Evolutionary conservation across 1,140 invertebrate genomes (phyloP).

Genomic region (Myzus persicae): DNA sequence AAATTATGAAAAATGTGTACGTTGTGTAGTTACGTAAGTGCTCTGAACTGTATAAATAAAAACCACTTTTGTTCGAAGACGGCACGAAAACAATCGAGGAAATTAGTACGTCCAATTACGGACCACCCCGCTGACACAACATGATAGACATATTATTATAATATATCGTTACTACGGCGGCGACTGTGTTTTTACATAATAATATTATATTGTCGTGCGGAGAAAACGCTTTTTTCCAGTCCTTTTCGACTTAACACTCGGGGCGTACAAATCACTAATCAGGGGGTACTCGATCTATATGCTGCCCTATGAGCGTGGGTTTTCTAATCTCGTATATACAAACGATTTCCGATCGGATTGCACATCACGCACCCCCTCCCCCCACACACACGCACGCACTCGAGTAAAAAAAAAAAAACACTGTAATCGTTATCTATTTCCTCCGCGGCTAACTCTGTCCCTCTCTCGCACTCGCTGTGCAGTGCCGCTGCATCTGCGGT

Average conservation of each 20-base stretch:
- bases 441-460: not conserved
- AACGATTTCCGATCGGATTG: not conserved
- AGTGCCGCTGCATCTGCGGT: not conserved
- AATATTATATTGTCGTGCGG: not conserved
- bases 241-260: not conserved
- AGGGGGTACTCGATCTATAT: not conserved
- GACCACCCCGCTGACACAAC: not conserved
- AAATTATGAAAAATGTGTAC: not conserved
- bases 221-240: not conserved
- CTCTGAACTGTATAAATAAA: not conserved
- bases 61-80: not conserved
- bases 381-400: no score
- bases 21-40: not conserved
- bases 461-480: no score
- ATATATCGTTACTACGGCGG: not conserved
- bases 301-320: not conserved
- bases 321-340: not conserved
- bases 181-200: not conserved
- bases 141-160: not conserved
- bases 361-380: not conserved
- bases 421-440: not conserved
- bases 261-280: not conserved
- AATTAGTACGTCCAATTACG: not conserved
- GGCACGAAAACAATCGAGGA: not conserved
- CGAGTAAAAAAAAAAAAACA: not conserved